Percentiles rank a stretch among this genome's conserved stretches.
phyloP scores from a whole-genome alignment of 2,888 invertebrate genomes.

The Octonoba sinensis region DNA sequence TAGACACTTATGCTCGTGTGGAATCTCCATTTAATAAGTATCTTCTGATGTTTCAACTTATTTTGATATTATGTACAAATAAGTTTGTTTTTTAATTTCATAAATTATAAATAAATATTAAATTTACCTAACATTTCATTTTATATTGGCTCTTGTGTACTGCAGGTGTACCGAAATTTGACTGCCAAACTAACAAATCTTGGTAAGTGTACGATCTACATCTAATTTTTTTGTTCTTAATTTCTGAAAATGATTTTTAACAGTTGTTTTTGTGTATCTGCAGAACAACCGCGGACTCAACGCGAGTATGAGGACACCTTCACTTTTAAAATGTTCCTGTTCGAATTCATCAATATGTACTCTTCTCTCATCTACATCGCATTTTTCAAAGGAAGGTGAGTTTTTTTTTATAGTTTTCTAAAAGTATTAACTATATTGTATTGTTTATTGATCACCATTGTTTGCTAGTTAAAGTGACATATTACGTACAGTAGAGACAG shows the following conservation, averaged over 20 bases:
- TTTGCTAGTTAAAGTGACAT: no score
- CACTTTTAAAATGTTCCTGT: slow-evolving; percentile 97
- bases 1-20: no score
- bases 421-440: no score
- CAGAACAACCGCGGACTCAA: slow-evolving; percentile 92
- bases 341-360: slow-evolving; percentile 98
- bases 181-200: slow-evolving; percentile 88
- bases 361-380: slow-evolving; percentile 99
- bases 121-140: no score
- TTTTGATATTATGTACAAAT: not conserved
- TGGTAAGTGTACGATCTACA: slow-evolving; percentile 66
- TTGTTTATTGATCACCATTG: no score
- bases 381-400: slow-evolving; percentile 87
- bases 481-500: no score
- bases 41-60: no score
- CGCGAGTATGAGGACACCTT: slow-evolving; percentile 97
- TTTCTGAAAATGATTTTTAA: not conserved
- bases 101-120: not conserved
- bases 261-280: slow-evolving; percentile 14
- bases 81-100: not conserved
- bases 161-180: slow-evolving; percentile 81
- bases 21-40: no score
- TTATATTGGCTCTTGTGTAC: slow-evolving; percentile 15
- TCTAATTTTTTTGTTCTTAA: not conserved
- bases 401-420: slow-evolving; percentile 47